phyloP scores from a whole-genome alignment of 2,888 invertebrate species.

The Metacarcinus magister region DNA sequence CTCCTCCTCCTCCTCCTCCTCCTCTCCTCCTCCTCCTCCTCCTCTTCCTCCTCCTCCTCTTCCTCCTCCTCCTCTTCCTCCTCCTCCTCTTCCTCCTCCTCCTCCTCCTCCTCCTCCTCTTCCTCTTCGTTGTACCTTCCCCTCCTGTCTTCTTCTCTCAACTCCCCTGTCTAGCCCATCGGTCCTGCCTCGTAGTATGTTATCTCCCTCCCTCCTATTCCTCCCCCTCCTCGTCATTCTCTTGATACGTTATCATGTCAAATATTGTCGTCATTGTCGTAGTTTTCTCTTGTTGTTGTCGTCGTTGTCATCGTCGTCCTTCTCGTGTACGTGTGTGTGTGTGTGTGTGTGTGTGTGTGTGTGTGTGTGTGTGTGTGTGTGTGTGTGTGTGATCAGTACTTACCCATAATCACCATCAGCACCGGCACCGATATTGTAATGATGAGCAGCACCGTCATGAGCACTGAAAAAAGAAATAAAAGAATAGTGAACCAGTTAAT shows the following conservation, averaged over 20 bases:
- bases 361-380: conserved; percentile 52
- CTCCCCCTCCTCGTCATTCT: background rate
- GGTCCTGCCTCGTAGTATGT: background rate
- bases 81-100: background rate
- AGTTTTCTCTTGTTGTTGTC: background rate
- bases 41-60: background rate
- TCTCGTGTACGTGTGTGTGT: background rate
- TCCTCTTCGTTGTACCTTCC: background rate
- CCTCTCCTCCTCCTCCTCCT: background rate
- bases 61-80: background rate
- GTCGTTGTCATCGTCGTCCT: background rate
- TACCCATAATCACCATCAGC: conserved; percentile 91
- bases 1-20: background rate
- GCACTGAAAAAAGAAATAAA: conserved; percentile 86
- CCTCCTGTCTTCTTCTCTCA: background rate
- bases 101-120: background rate
- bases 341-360: conserved; percentile 34
- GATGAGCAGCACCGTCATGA: conserved; percentile 89
- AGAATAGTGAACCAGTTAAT: background rate
- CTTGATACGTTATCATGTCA: background rate
- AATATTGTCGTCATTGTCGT: background rate
- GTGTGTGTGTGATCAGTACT: conserved; percentile 85
- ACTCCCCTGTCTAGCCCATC: too few species aligned
- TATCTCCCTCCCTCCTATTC: background rate
- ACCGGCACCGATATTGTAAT: conserved; percentile 89